Percentiles rank a stretch among this genome's conserved stretches.
phyloP scores from a whole-genome alignment of 1,140 invertebrate species.

The Lamellibrachia luymesi region DNA sequence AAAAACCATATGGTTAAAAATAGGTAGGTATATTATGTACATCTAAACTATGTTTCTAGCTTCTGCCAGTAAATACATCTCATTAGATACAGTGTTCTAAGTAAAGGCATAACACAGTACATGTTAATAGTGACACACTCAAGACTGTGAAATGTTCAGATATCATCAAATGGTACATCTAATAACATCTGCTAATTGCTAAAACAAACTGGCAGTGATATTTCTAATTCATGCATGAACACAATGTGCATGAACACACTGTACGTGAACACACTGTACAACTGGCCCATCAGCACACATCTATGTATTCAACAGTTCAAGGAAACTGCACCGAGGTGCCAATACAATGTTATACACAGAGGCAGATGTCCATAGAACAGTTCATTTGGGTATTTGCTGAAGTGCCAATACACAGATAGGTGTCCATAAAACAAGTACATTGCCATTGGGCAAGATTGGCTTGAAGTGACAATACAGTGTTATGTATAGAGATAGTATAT shows the following conservation, averaged over 20 bases:
- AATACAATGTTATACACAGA: neutral
- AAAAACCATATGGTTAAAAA: neutral
- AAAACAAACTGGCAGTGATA: neutral
- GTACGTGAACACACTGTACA: neutral
- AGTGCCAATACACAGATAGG: neutral
- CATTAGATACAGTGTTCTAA: neutral
- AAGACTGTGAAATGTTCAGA: neutral
- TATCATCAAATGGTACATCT: neutral
- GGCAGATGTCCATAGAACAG: neutral
- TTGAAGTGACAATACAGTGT: neutral
- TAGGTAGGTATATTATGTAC: neutral
- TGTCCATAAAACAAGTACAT: no score
- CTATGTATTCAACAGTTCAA: neutral
- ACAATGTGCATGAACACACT: neutral
- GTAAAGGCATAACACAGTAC: neutral
- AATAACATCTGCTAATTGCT: neutral
- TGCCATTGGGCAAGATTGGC: neutral
- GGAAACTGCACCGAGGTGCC: neutral
- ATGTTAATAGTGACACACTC: neutral
- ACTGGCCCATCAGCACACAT: neutral
- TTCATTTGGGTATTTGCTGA: neutral
- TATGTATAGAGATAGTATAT: neutral
- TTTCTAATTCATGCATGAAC: neutral
- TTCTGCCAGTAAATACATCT: neutral
- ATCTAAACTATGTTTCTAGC: neutral